Percentiles rank a stretch among this genome's conserved stretches.
phyloP scores from a whole-genome alignment of 2,113 vertebrate genomes.

The Acrocephalus kingi region DNA sequence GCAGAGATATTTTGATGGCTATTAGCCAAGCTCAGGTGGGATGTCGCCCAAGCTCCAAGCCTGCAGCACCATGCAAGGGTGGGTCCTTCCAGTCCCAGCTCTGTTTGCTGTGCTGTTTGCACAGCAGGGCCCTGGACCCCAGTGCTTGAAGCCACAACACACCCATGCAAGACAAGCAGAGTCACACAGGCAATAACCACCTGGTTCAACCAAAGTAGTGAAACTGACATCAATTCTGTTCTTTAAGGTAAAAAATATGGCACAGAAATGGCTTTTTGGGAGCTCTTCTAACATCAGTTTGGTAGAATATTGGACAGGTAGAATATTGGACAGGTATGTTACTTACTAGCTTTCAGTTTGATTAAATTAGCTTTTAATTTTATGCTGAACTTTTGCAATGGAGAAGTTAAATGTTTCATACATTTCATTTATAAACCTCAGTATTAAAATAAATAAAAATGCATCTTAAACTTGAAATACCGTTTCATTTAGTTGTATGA shows the following conservation, averaged over 20 bases:
- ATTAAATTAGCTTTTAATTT: neutral
- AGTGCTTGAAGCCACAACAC: neutral
- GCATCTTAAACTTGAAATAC: neutral
- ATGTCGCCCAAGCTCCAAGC: neutral
- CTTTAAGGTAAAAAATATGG: neutral
- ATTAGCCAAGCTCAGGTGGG: neutral
- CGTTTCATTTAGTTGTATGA: neutral
- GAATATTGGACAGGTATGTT: neutral
- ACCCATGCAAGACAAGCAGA: neutral
- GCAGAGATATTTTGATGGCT: neutral
- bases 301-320: neutral
- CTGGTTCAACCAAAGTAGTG: neutral
- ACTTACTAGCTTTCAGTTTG: neutral
- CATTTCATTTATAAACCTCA: neutral
- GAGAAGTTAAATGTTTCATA: neutral
- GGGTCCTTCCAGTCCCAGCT: neutral
- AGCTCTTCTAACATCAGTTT: neutral
- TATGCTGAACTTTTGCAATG: neutral
- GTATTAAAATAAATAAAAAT: neutral
- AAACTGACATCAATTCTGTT: neutral
- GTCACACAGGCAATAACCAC: neutral
- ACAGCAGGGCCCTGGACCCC: neutral
- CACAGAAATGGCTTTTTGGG: neutral
- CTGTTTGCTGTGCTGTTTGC: neutral
- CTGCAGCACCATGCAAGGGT: accelerated